A percentile compares a stretch with the other conserved stretches of the same genome.
phyloP scores from a whole-genome alignment of 2,888 invertebrate genomes.

The Smittia sp. region DNA sequence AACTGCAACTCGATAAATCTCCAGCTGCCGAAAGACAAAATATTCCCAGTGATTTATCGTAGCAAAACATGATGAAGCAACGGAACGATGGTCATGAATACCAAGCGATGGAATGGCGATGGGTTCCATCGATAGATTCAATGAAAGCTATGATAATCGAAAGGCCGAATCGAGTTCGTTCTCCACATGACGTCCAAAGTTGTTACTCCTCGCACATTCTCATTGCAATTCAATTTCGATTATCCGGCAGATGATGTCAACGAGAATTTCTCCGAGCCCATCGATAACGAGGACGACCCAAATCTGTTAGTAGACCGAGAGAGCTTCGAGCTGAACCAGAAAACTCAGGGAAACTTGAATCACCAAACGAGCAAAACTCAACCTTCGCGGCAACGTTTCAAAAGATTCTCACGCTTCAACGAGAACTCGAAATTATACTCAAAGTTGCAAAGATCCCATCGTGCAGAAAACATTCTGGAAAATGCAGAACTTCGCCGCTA shows the following conservation, averaged over 20 bases:
- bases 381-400: not conserved
- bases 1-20: too few relatives aligned
- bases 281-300: slow-evolving; percentile 15
- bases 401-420: too few relatives aligned
- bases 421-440: too few relatives aligned
- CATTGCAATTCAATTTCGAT: not conserved
- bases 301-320: not conserved
- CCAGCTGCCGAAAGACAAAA: too few relatives aligned
- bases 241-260: not conserved
- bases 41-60: too few relatives aligned
- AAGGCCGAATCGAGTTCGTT: not conserved
- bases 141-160: slow-evolving; percentile 12
- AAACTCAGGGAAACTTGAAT: not conserved
- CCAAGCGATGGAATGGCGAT: too few relatives aligned
- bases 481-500: too few relatives aligned
- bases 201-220: not conserved
- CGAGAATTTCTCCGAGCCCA: slow-evolving; percentile 1
- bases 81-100: too few relatives aligned
- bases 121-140: too few relatives aligned
- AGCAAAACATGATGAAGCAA: too few relatives aligned
- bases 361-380: not conserved
- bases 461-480: too few relatives aligned
- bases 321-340: not conserved
- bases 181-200: not conserved
- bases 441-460: too few relatives aligned